Evolutionary conservation across 2,797 vertebrate genomes (phyloP).

Genomic region (Lepidocolaptes lacrymiger): DNA sequence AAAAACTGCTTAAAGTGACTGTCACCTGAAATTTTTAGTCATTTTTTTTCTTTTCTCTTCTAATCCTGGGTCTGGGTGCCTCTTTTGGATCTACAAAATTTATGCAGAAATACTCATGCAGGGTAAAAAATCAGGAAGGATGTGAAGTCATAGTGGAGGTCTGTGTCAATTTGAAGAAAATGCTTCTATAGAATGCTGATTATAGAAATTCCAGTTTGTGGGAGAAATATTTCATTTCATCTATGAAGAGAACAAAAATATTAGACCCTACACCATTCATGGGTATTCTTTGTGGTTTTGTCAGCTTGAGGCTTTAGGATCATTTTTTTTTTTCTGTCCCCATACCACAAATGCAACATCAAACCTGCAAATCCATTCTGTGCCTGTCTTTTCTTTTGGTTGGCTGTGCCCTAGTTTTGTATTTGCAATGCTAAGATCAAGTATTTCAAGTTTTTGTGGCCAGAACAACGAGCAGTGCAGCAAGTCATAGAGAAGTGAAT

Average conservation of each 20-base stretch:
- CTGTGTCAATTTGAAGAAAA: not conserved
- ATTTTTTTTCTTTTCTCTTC: not conserved
- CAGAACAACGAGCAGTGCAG: not conserved
- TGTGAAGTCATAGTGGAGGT: not conserved
- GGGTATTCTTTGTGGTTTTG: not conserved
- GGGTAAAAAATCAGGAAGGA: not conserved
- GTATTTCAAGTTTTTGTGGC: not conserved
- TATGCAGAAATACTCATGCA: accelerated
- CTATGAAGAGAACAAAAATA: not conserved
- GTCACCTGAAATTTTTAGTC: not conserved
- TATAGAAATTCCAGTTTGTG: not conserved
- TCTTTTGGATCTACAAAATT: not conserved
- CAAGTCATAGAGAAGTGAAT: not conserved
- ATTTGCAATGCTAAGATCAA: not conserved
- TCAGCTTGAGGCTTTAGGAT: not conserved
- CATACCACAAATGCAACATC: not conserved
- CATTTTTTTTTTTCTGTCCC: not conserved
- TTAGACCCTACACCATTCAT: not conserved
- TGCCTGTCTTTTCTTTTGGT: not conserved
- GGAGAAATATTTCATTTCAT: not conserved
- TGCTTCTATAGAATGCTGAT: not conserved
- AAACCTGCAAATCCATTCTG: not conserved
- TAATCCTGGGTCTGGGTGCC: not conserved
- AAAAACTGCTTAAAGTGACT: not conserved
- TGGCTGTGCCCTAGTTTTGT: not conserved